Evolutionary conservation across 2,888 invertebrate species (phyloP), one percentile per base, ranked within the genome.

Genomic region (Galerucella nymphaeae): DNA sequence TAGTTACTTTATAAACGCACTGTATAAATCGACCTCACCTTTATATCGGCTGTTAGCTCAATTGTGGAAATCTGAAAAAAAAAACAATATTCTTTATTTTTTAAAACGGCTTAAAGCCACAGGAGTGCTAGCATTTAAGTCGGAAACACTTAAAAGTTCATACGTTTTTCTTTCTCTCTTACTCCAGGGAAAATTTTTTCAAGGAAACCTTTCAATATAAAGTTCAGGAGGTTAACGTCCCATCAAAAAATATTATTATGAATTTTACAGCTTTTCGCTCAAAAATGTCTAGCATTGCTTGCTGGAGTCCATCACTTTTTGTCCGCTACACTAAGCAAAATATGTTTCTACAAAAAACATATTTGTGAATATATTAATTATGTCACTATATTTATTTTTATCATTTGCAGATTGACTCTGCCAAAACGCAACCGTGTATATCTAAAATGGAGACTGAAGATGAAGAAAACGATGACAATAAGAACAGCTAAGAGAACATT

Each of bases 401-500:
- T n/a, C n/a, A n/a, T n/a, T n/a, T n/a, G n/a, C 67, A 67, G 70
- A 71, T 53, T 20, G 30, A 18, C 20, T 38, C 16, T 55, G 45
- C 64, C 16, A 30, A 48, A 45, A 67, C 64, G n/a, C 2, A 20
- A 9, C 63, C 45, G 30, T 11, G 18, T 62, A 58, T 65, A 61
- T 14, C n/a, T 55, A 75, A 59, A 67, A 80, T 80, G 80, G 80
- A 80, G 69, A 59, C 76, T 42, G 79, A 79, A 64, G 80, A 80
- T 65, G 79, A 80, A 50, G 80, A 80, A 66, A 78, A 72, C 72
- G 79, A 77, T n/a, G 77, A 77, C 10, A 74, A 66, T 50, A 64
- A 66, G 58, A 70, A 64, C 66, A 76, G 83, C 83, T 77, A 76
- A 76, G 57, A 20, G n/a, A 61, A 53, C 23, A 30, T 62, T 68